These are phyloP conservation scores for Lymantria monacha DNA, from an alignment of 2,888 invertebrate species.

Conservation along the genomic window DNA sequence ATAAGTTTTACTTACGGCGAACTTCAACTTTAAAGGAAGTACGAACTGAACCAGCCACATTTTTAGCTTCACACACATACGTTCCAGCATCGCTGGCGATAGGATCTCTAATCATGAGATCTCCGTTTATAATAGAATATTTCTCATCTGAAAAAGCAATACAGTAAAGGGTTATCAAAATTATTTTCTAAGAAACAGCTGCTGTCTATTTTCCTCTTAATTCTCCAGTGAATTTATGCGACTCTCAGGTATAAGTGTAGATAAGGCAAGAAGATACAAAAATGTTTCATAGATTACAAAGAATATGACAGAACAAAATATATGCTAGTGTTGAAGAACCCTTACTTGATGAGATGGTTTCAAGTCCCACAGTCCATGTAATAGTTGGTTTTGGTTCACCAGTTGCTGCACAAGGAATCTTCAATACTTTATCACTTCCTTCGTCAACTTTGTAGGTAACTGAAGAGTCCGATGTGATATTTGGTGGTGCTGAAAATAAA, in stretches of 20 bases:
- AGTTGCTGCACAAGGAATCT: constrained; percentile 13
- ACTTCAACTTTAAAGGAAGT: constrained; percentile 11
- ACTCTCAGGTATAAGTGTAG: too few relatives aligned
- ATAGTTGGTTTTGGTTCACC: constrained; percentile 20
- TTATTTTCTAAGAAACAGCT: too few relatives aligned
- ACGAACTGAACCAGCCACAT: constrained; percentile 4
- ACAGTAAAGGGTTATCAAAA: too few relatives aligned
- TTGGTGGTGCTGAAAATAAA: constrained; percentile 8
- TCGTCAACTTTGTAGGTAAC: constrained; percentile 10
- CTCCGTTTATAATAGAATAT: constrained; percentile 13
- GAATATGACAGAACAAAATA: too few relatives aligned
- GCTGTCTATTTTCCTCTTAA: too few relatives aligned
- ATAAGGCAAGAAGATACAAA: too few relatives aligned
- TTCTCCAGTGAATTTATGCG: too few relatives aligned
- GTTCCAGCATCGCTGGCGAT: constrained; percentile 9
- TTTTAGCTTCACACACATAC: constrained; percentile 18
- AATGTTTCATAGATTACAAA: too few relatives aligned
- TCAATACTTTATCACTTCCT: constrained; percentile 11
- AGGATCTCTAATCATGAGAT: constrained; percentile 11
- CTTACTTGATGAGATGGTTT: constrained; percentile 14
- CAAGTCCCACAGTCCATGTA: constrained; percentile 12
- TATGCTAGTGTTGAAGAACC: too few relatives aligned
- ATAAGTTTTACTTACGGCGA: constrained; percentile 11
- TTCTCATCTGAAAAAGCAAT: constrained; percentile 5
- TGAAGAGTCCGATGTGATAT: constrained; percentile 6